Base-by-base conservation (phyloP, 1,140 invertebrate species). In the Probaryconus sp. region DNA sequence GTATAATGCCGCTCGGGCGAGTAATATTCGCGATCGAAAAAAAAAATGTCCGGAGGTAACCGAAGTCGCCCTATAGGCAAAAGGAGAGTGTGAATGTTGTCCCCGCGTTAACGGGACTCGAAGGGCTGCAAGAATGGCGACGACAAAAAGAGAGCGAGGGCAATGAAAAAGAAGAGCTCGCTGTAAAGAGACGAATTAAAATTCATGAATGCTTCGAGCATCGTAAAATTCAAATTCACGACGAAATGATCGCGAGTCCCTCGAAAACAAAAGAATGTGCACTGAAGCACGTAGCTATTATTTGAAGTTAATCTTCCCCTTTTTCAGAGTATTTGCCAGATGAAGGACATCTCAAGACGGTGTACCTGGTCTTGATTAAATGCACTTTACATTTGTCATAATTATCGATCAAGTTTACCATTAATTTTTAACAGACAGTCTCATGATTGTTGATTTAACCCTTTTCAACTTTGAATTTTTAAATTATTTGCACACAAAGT, bases 191-290 rank as follows among this genome's bases (percentile, higher is more conserved):
- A 38, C 31, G 68, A 77, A 80, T 82, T 78, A 82, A 82, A 82
- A 82, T 82, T 79, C 80, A 82, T 82, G 79, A 81, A 76, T 51
- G 71, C 67, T 77, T 70, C 48, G 75, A 75, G 76, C 78, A 45
- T 64, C 78, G 68, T 42, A 40, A 61, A 80, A 81, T 82, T 81
- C 77, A 79, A 80, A 81, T 81, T 81, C 79, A 79, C 72, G 69
- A 47, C 56, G 65, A 58, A 81, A 81, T 79, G 78, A 79, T 77
- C 76, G 74, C 50, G 38, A 68, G 51, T 55, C 53, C 42, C 61
- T 79, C 69, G 69, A 77, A 81, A 81, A 81, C 78, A 79, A 81
- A 79, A 69, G 51, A 65, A 67, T 37, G 50, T 3, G 45, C 45
- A 43, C 35, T 24, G 3, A 13, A 24, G 40, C 45, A 17, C 45